Percentiles rank a stretch among this genome's conserved stretches.
Evolutionary conservation across 2,888 invertebrate species (phyloP).

Genomic region (Latrodectus hesperus): DNA sequence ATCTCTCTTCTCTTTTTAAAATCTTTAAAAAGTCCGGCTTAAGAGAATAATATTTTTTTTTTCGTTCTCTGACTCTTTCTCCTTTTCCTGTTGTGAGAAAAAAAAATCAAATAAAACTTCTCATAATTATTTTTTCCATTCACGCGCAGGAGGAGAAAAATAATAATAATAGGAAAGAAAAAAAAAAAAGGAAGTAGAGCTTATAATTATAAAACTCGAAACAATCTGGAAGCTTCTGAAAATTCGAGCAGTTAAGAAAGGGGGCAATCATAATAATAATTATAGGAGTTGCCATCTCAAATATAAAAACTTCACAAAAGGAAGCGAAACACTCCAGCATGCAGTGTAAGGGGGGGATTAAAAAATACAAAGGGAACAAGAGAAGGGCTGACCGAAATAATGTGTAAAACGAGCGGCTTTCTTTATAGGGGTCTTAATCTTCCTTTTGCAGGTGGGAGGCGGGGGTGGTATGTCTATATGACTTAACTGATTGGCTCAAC

Average conservation of each 20-base stretch:
- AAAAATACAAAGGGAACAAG: neutral
- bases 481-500: conserved; percentile 17
- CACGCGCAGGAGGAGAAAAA: neutral
- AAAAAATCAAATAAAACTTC: too few species aligned
- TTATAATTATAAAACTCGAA: conserved; percentile 46
- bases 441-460: neutral
- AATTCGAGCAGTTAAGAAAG: neutral
- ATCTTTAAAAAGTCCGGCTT: too few species aligned
- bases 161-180: neutral
- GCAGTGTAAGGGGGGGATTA: neutral
- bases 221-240: conserved; percentile 10
- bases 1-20: too few species aligned
- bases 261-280: conserved; percentile 29
- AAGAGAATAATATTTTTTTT: too few species aligned
- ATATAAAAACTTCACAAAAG: conserved; percentile 6
- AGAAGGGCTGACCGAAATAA: neutral
- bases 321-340: neutral
- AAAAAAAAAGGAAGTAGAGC: neutral
- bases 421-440: conserved; percentile 16
- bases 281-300: conserved; percentile 14
- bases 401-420: conserved; percentile 25
- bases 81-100: too few species aligned
- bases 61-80: too few species aligned
- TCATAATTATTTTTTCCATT: too few species aligned
- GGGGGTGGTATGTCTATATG: conserved; percentile 1